phyloP scores from a whole-genome alignment of 2,113 vertebrate species.

The Circaetus cinerascens region DNA sequence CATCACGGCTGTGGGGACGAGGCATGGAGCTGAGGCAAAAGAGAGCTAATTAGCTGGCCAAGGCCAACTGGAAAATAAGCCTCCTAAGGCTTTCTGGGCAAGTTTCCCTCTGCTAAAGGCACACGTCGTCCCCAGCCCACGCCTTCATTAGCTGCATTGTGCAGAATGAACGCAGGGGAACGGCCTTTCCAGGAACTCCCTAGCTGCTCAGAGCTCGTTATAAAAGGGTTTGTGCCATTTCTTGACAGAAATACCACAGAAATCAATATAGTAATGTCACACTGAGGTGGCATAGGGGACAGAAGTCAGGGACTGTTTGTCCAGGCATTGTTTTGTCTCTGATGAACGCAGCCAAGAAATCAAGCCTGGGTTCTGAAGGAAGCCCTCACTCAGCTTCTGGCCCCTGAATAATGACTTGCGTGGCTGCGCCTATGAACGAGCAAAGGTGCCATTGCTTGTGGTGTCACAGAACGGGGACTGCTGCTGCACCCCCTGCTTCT shows the following conservation, averaged over 20 bases:
- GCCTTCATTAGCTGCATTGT: background rate
- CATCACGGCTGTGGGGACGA: fast-evolving
- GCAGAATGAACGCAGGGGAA: background rate
- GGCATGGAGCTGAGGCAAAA: background rate
- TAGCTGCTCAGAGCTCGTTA: background rate
- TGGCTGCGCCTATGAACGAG: background rate
- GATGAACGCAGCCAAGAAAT: background rate
- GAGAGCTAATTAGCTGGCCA: background rate
- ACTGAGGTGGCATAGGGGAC: background rate
- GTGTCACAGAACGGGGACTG: background rate
- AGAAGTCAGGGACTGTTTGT: background rate
- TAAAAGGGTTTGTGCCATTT: background rate
- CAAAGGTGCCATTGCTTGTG: fast-evolving
- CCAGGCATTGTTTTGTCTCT: background rate
- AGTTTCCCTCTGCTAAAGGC: background rate
- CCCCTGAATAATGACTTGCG: fast-evolving
- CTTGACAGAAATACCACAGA: background rate
- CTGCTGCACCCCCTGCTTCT: background rate
- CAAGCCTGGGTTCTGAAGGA: background rate
- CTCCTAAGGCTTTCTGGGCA: background rate
- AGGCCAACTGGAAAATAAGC: background rate
- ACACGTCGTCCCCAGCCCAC: background rate
- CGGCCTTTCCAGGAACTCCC: background rate
- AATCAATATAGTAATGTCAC: background rate
- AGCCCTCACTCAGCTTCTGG: background rate